Base-by-base conservation (phyloP, 2,888 invertebrate species). In the Sylvicola cinctus region DNA sequence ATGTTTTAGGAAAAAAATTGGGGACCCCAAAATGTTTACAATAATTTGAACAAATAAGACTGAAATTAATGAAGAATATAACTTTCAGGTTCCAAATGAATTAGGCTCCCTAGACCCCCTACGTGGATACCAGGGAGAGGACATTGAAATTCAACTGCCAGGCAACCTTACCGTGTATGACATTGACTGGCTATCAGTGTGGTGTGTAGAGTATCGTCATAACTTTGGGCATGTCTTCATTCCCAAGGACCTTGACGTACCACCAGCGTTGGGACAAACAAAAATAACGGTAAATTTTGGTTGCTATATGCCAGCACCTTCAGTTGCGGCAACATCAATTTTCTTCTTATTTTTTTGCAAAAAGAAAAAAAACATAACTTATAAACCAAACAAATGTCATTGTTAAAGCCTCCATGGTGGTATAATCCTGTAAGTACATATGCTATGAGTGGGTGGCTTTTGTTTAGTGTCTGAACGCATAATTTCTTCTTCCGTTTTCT, bases 181-280 rank as follows among this genome's bases (percentile, higher is more conserved):
- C 55, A 80, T 90, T 45, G 84, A 88, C 57, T 90, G 87, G 85
- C 65, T 90, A 20, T 70, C 84, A 0, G 76, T 90, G 1, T 90
- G 85, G 84, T 88, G 88, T 49, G 81, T 87, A n/a, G 74, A 76
- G 48, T 83, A 79, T 57, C 60, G 74, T 4, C 84, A 88, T 49
- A 87, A 88, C 61, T 90, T 88, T 51, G 90, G 90, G 0, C 84
- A 90, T 49, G 84, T 90, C 2, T 64, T 68, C 48, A 75, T 90
- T 34, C 88, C 88, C 0, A 79, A 77, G 50, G 80, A 85, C 46
- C 57, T 88, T 45, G 84, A 88, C 45, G 84, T 90, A 12, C 90
- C 90, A 0, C 87, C 88, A 0, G 85, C 87, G 2, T 54, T 88
- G 40, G 85, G 85, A 13, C 85, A 87, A 59, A 85, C 85, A 1